phyloP scores from a whole-genome alignment of 2,113 vertebrate genomes.

The Spheniscus mendiculus region DNA sequence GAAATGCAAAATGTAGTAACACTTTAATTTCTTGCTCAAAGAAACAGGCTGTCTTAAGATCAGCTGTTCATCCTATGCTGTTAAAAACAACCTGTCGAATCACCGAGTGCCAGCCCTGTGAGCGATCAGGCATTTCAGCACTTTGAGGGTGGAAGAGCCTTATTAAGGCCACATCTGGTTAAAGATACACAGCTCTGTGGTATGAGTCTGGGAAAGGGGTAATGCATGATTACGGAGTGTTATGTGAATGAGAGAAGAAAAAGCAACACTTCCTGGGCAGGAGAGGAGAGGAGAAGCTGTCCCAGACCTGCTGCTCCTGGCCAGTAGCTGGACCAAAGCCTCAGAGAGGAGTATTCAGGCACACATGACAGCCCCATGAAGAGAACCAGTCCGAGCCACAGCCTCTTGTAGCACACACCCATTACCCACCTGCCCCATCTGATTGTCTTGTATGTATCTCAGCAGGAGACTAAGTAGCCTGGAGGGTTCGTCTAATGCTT shows the following conservation, averaged over 20 bases:
- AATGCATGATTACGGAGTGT: neutral
- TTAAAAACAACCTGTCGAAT: neutral
- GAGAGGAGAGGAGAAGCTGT: neutral
- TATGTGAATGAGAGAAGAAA: neutral
- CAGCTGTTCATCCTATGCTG: neutral
- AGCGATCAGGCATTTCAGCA: neutral
- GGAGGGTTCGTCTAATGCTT: neutral
- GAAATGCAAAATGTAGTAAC: slow-evolving; percentile 26
- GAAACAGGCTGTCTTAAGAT: neutral
- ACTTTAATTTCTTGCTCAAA: slow-evolving; percentile 35
- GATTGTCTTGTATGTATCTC: neutral
- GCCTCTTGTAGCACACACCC: neutral
- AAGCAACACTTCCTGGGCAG: neutral
- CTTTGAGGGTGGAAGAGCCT: neutral
- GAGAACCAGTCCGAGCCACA: neutral
- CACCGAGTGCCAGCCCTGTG: neutral
- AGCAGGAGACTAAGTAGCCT: neutral
- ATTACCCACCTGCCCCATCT: neutral
- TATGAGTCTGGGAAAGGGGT: neutral
- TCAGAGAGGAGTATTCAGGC: neutral
- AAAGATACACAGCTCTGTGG: neutral
- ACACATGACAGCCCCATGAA: neutral
- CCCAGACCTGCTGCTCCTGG: neutral
- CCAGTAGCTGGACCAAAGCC: neutral
- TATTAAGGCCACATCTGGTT: neutral